Evolutionary conservation across 2,797 vertebrate species (phyloP).

Genomic region (Cuculus canorus): DNA sequence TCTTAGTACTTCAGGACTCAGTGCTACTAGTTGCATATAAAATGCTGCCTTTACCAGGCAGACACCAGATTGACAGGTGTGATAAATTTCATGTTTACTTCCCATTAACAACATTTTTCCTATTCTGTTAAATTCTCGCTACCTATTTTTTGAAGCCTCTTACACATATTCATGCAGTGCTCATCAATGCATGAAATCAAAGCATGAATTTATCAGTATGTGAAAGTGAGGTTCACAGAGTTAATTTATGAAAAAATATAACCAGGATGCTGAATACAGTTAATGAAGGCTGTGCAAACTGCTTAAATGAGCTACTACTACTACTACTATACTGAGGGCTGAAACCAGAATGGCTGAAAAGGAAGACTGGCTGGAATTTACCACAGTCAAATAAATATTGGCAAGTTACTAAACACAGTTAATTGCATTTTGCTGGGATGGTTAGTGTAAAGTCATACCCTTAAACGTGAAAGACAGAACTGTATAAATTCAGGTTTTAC

Average conservation of each 20-base stretch:
- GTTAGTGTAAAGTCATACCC: not conserved
- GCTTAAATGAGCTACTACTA: not conserved
- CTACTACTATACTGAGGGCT: not conserved
- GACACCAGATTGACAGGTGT: not conserved
- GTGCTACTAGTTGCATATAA: not conserved
- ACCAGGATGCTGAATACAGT: not conserved
- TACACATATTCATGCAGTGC: slow-evolving; percentile 4
- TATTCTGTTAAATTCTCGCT: not conserved
- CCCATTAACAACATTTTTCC: not conserved
- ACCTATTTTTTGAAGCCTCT: slow-evolving; percentile 16
- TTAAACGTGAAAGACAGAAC: not conserved
- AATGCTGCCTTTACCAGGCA: not conserved
- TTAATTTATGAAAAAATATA: slow-evolving; percentile 47
- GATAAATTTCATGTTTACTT: not conserved
- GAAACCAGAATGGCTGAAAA: not conserved
- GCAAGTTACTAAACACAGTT: not conserved
- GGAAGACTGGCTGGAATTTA: not conserved
- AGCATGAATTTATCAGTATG: slow-evolving; percentile 5
- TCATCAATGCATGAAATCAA: slow-evolving; percentile 51
- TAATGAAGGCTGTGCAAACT: not conserved
- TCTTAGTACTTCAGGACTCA: not conserved
- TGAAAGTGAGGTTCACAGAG: slow-evolving; percentile 23
- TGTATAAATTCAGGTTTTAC: not conserved
- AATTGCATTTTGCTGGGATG: not conserved
- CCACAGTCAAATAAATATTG: not conserved